These are phyloP conservation scores for Salvator merianae DNA, from an alignment of 2,113 vertebrate genomes.

Conservation along the genomic window DNA sequence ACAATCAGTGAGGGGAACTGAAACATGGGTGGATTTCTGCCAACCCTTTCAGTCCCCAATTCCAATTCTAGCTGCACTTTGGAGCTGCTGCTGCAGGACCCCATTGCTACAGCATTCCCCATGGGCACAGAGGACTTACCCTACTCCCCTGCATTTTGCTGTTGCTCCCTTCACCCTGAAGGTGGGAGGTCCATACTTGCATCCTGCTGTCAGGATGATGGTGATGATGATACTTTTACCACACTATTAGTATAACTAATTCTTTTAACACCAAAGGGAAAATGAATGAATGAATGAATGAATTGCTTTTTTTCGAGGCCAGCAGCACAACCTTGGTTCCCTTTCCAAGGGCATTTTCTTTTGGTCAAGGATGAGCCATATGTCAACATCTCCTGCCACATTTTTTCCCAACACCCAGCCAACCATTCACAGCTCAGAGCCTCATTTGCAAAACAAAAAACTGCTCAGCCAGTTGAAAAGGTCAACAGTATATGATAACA, in stretches of 20 bases:
- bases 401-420: background rate
- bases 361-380: slow-evolving; percentile 40
- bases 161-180: too few relatives aligned
- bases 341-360: slow-evolving; percentile 47
- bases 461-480: slow-evolving; percentile 47
- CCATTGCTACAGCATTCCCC: too few relatives aligned
- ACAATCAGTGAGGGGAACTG: too few relatives aligned
- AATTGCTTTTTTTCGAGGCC: slow-evolving; percentile 19
- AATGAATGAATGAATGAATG: slow-evolving; percentile 3
- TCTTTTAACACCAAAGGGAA: background rate
- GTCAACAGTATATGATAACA: slow-evolving; percentile 48
- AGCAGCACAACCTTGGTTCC: slow-evolving; percentile 34
- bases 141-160: too few relatives aligned
- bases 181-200: too few relatives aligned
- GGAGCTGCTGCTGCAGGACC: too few relatives aligned
- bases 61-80: too few relatives aligned
- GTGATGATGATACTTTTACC: background rate
- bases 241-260: background rate
- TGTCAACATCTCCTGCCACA: slow-evolving; percentile 37
- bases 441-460: slow-evolving; percentile 52
- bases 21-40: too few relatives aligned
- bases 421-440: slow-evolving; percentile 3
- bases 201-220: too few relatives aligned
- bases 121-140: too few relatives aligned
- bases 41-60: too few relatives aligned